Conservation (phyloP, 2,888 invertebrate genomes). For the Lissocephala sabroskyi region DNA sequence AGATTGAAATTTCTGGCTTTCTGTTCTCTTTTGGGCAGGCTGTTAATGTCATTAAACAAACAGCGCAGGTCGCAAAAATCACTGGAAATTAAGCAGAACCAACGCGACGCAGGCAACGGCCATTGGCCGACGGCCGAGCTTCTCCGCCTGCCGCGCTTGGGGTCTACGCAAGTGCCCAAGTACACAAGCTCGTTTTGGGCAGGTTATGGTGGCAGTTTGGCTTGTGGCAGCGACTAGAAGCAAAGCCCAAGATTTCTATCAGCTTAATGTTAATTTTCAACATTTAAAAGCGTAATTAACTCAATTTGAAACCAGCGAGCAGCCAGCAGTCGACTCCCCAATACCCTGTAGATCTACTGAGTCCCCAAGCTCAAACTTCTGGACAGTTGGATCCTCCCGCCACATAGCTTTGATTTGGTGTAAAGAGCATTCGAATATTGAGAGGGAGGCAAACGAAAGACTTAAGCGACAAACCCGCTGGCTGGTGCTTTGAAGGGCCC, state of each 20-base stretch:
- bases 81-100: constrained; percentile 35
- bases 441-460: constrained; percentile 67
- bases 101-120: too few relatives aligned
- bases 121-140: too few relatives aligned
- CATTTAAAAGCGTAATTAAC: constrained; percentile 64
- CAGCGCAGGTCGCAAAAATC: constrained; percentile 56
- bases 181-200: constrained; percentile 56
- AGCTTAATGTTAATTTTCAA: constrained; percentile 54
- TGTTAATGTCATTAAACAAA: constrained; percentile 58
- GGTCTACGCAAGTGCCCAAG: too few relatives aligned
- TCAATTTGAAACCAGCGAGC: constrained; percentile 48
- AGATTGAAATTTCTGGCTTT: too few relatives aligned
- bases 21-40: constrained; percentile 40
- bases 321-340: too few relatives aligned
- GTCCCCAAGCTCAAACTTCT: not conserved
- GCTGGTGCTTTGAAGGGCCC: constrained; percentile 4
- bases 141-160: too few relatives aligned
- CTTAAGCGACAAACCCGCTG: constrained; percentile 60
- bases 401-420: too few relatives aligned
- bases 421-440: too few relatives aligned
- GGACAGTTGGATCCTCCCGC: too few relatives aligned
- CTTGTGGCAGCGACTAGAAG: constrained; percentile 37
- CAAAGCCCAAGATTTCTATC: constrained; percentile 43
- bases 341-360: too few relatives aligned
- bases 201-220: constrained; percentile 21